Conservation (phyloP, 2,888 invertebrate genomes). For the Dusona sp. region DNA sequence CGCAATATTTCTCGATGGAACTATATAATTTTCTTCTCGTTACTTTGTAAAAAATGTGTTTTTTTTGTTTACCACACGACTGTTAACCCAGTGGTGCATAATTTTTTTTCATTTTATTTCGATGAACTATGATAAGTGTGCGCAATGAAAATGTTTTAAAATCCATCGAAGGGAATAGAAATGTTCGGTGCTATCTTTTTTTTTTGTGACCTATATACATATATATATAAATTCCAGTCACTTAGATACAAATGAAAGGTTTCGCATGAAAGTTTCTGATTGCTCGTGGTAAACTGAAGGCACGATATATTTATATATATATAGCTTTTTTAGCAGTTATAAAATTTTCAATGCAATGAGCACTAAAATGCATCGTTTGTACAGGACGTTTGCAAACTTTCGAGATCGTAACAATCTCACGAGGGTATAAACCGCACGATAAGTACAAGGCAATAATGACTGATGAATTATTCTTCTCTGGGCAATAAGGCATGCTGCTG, state of each 20-base stretch:
- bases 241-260: conserved; percentile 48
- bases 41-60: not conserved
- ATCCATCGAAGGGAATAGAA: not conserved
- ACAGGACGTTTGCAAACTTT: conserved; percentile 56
- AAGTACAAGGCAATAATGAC: conserved; percentile 19
- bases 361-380: conserved; percentile 46
- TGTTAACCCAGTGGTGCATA: not conserved
- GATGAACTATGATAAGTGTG: not conserved
- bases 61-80: not conserved
- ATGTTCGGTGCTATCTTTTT: not conserved
- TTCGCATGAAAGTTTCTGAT: conserved; percentile 61
- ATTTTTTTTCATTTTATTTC: not conserved
- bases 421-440: conserved; percentile 36
- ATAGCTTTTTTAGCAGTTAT: conserved; percentile 10
- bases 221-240: not conserved
- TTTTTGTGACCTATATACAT: not conserved
- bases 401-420: conserved; percentile 58
- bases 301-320: not conserved
- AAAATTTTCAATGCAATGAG: conserved; percentile 46
- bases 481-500: not conserved
- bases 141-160: not conserved
- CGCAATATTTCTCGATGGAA: not conserved
- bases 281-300: conserved; percentile 31
- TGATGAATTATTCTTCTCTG: not conserved
- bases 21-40: conserved; percentile 4